These are phyloP conservation scores for Pandemis corylana DNA, from an alignment of 2,888 invertebrate genomes.

Conservation along the genomic window DNA sequence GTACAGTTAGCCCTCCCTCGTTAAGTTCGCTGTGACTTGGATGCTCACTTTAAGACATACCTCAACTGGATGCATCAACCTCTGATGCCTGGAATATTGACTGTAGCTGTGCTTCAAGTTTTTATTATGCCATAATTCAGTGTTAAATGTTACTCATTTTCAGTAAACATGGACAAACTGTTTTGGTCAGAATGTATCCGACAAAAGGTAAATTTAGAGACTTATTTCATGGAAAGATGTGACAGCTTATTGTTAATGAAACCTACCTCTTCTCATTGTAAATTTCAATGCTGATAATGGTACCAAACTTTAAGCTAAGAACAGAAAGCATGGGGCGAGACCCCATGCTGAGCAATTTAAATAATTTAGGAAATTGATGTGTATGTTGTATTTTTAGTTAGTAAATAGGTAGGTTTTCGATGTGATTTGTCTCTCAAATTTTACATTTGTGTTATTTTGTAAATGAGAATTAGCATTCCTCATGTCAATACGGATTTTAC, in stretches of 20 bases:
- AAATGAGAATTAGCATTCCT: constrained; percentile 86
- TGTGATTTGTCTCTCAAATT: constrained; percentile 85
- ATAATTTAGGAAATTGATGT: constrained; percentile 80
- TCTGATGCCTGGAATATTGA: constrained; percentile 68
- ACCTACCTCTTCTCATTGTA: constrained; percentile 84
- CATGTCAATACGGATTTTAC: constrained; percentile 85
- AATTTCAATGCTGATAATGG: constrained; percentile 81
- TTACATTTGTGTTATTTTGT: constrained; percentile 85
- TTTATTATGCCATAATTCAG: constrained; percentile 40
- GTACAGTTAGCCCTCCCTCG: constrained; percentile 85
- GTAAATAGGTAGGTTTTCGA: constrained; percentile 83
- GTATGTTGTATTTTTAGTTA: constrained; percentile 85
- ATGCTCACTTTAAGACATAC: constrained; percentile 78
- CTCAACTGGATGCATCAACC: constrained; percentile 77
- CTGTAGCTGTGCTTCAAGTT: constrained; percentile 73
- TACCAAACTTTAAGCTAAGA: constrained; percentile 82
- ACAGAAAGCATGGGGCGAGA: constrained; percentile 54
- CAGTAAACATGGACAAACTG: constrained; percentile 62
- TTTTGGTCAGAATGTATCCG: constrained; percentile 74
- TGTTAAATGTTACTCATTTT: constrained; percentile 53
- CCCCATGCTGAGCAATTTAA: constrained; percentile 62
- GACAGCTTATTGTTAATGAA: constrained; percentile 77
- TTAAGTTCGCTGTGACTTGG: constrained; percentile 84
- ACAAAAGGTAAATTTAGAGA: constrained; percentile 81
- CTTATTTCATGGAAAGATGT: constrained; percentile 68